Evolutionary conservation across 53 echinoderm and acorn worm species (phyloP).

Genomic region (Zoroaster sp.): DNA sequence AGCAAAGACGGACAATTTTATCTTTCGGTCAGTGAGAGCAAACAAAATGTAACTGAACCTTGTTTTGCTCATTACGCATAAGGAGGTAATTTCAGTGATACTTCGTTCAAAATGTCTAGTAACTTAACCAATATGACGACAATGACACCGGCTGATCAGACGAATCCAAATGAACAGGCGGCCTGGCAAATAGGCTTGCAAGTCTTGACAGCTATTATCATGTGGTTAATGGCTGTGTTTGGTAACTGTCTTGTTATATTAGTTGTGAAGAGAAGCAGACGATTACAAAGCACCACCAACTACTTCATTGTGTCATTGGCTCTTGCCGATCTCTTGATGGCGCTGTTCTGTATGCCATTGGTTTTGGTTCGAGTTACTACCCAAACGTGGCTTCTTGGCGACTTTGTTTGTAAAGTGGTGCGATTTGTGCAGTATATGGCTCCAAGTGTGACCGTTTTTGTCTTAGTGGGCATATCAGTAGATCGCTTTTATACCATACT

Average conservation of each 20-base stretch:
- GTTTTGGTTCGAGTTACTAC: slow-evolving; percentile 64
- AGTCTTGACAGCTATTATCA: slow-evolving; percentile 59
- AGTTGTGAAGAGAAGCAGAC: slow-evolving; percentile 79
- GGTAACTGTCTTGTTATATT: slow-evolving; percentile 83
- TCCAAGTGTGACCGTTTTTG: slow-evolving; percentile 79
- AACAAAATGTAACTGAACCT: too few relatives aligned
- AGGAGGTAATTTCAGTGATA: too few relatives aligned
- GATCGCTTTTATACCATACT: slow-evolving; percentile 97
- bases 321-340: slow-evolving; percentile 82
- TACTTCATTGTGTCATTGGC: slow-evolving; percentile 97
- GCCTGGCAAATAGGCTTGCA: slow-evolving; percentile 58
- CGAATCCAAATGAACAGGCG: slow-evolving; percentile 3
- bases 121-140: neutral
- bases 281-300: slow-evolving; percentile 96
- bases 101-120: too few relatives aligned
- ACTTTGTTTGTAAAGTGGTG: slow-evolving; percentile 81
- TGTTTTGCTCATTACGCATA: too few relatives aligned
- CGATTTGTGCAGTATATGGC: slow-evolving; percentile 83
- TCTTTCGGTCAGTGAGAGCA: too few relatives aligned
- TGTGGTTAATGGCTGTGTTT: slow-evolving; percentile 81
- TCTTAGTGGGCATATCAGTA: slow-evolving; percentile 79
- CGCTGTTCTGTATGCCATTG: slow-evolving; percentile 87
- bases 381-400: slow-evolving; percentile 72
- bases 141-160: neutral
- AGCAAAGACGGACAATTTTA: too few relatives aligned